Percentiles rank a stretch among this genome's conserved stretches.
Evolutionary conservation across 2,113 vertebrate genomes (phyloP).

Genomic region (Ophiodon elongatus): DNA sequence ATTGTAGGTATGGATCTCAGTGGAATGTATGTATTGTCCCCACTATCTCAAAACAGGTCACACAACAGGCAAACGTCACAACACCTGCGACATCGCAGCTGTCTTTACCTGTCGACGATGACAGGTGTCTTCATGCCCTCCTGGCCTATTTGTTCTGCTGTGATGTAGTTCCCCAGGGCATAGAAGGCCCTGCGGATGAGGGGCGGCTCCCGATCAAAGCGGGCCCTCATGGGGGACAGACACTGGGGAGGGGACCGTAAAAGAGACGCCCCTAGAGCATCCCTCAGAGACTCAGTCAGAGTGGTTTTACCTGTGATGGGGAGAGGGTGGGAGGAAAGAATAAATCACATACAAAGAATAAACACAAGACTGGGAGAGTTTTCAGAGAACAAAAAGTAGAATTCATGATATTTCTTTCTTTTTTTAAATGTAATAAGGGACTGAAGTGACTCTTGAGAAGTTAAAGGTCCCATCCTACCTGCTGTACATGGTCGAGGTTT

Average conservation of each 20-base stretch:
- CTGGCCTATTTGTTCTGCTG: constrained; percentile 87
- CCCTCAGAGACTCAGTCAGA: constrained; percentile 86
- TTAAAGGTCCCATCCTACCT: constrained; percentile 15
- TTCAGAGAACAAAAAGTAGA: background rate
- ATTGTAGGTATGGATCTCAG: constrained; percentile 13
- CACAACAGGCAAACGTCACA: constrained; percentile 8
- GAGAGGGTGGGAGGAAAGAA: background rate
- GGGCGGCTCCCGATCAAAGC: constrained; percentile 89
- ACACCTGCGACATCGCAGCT: constrained; percentile 5
- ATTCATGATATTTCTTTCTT: background rate
- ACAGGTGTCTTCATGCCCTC: constrained; percentile 86
- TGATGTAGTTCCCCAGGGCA: constrained; percentile 93
- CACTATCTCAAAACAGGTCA: constrained; percentile 24
- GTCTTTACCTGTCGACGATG: constrained; percentile 91
- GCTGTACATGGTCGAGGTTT: constrained; percentile 22
- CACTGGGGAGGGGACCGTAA: constrained; percentile 89
- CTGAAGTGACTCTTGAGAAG: constrained; percentile 24
- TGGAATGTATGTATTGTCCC: background rate
- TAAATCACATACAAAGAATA: background rate
- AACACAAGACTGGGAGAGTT: background rate
- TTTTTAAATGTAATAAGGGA: constrained; percentile 1
- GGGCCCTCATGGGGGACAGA: constrained; percentile 87
- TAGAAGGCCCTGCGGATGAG: constrained; percentile 93
- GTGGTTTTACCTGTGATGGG: constrained; percentile 91
- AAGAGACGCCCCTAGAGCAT: constrained; percentile 84